Base-by-base conservation (phyloP, 2,797 vertebrate species). In the Aldrovandia affinis region DNA sequence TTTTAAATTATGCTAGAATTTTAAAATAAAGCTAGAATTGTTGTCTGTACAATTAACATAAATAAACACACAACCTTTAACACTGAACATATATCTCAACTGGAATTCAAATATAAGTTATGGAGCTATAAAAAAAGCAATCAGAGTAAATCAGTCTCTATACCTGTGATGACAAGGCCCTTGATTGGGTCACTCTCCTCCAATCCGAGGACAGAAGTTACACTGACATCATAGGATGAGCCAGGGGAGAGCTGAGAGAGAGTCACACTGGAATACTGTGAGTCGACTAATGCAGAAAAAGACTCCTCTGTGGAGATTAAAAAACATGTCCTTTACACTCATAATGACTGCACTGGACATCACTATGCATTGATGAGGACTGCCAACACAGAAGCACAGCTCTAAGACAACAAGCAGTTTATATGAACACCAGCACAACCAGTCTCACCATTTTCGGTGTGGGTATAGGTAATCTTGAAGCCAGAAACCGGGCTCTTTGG, bases 381-480 rank as follows among this genome's bases (percentile, higher is more conserved):
- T 22, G 39, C 44, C 18, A 36, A 42, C 39, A 68, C 28, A 36
- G 10, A 68, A 68, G 63, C 30, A 68, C 30, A 68, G 30, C 63
- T 44, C 68, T 2, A 57, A 14, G 14, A 7, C 9, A 65, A 52
- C 44, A 30, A 33, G 15, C 50, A 52, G 28, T 2, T 83, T 33
- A 28, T 30, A 36, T 0, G 52, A 20, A 57, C 15, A 83, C 22
- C 10, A 75, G 15, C 52, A 54, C 25, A 0, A 52, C 83, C 89
- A 83, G 63, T 70, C 52, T 12, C 87, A 97, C 95, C 97, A 92
- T 95, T 97, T 25, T 95, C 88, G 2, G 92, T 93, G 85, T 96
- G 95, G 86, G 95, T 96, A 89, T 96, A 97, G 75, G 95, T 96
- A 82, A 97, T 92, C 93, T 95, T 97, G 92, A 96, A 96, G 89